Conservation (phyloP, 2,797 vertebrate species). For the Lycodopsis pacificus region DNA sequence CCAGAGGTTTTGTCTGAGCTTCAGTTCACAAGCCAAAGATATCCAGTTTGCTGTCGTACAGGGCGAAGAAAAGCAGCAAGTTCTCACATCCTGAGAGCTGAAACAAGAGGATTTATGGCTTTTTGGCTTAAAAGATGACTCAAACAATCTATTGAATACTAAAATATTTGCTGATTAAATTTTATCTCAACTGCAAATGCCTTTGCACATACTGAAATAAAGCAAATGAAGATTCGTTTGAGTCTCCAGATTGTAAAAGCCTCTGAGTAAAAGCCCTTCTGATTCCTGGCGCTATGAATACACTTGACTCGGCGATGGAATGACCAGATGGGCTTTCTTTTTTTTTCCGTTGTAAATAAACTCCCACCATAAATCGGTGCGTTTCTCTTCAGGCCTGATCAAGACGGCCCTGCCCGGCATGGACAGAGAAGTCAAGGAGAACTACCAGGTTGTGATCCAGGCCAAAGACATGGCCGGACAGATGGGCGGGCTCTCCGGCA, state of each 20-base stretch:
- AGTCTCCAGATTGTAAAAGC: background rate
- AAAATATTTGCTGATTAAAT: background rate
- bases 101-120: background rate
- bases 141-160: background rate
- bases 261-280: background rate
- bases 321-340: background rate
- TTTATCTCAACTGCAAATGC: background rate
- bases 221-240: background rate
- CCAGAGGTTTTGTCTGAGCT: background rate
- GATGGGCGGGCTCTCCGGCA: constrained; percentile 96
- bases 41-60: background rate
- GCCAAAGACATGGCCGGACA: constrained; percentile 98
- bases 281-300: background rate
- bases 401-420: constrained; percentile 95
- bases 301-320: background rate
- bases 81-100: background rate
- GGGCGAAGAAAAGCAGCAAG: background rate
- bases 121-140: background rate
- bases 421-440: constrained; percentile 93
- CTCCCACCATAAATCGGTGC: background rate
- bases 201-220: background rate
- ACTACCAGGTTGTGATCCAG: constrained; percentile 97
- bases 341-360: background rate
- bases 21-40: background rate
- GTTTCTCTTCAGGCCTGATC: constrained; percentile 87